Evolutionary conservation across 2,113 vertebrate species (phyloP).

Genomic region (Trogon melanurus): DNA sequence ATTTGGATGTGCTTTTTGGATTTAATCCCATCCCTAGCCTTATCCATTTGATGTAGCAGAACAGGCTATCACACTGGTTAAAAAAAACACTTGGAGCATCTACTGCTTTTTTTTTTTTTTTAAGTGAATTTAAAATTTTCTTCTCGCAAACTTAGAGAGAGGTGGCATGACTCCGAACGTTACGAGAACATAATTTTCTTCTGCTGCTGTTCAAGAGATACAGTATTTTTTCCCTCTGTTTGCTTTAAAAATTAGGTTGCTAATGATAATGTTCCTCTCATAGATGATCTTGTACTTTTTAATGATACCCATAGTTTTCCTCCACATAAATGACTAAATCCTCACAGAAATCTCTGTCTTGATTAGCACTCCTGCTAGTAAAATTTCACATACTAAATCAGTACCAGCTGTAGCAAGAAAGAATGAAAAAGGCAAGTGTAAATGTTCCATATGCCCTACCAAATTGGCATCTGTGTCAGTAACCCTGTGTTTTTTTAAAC

Average conservation of each 20-base stretch:
- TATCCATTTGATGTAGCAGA: slow-evolving; percentile 12
- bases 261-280: slow-evolving; percentile 80
- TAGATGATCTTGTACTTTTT: slow-evolving; percentile 84
- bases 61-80: neutral
- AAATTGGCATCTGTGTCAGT: slow-evolving; percentile 88
- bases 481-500: slow-evolving; percentile 82
- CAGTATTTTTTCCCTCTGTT: slow-evolving; percentile 74
- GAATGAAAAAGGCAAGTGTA: slow-evolving; percentile 87
- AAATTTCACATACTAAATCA: slow-evolving; percentile 88
- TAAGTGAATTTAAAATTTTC: slow-evolving; percentile 32
- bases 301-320: slow-evolving; percentile 82
- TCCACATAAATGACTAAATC: slow-evolving; percentile 84
- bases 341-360: slow-evolving; percentile 84
- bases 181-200: slow-evolving; percentile 41
- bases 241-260: slow-evolving; percentile 81
- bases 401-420: slow-evolving; percentile 86
- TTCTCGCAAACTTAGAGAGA: slow-evolving; percentile 32
- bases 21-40: neutral
- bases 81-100: neutral
- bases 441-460: slow-evolving; percentile 86
- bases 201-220: slow-evolving; percentile 62
- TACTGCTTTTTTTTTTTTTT: neutral
- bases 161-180: slow-evolving; percentile 31
- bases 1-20: slow-evolving; percentile 26
- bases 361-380: slow-evolving; percentile 89